Conservation (phyloP, 1,140 invertebrate genomes). For the Tribolium castaneum region DNA sequence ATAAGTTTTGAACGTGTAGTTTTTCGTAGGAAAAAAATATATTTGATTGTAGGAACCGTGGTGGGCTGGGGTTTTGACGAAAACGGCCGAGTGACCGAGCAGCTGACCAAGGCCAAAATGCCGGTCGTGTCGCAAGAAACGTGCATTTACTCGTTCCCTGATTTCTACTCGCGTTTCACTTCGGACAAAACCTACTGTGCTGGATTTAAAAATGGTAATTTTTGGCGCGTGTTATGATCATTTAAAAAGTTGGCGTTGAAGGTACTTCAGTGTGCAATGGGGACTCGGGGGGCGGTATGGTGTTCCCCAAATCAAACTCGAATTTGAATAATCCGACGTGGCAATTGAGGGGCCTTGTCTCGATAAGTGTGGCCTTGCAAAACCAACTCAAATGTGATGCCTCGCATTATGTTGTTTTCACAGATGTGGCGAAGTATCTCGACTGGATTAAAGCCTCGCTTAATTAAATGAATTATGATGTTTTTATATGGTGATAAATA, state of each 20-base stretch:
- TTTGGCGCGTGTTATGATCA: neutral
- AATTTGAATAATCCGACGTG: conserved; percentile 64
- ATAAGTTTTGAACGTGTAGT: no score
- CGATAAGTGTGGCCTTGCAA: conserved; percentile 66
- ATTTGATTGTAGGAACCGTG: conserved; percentile 59
- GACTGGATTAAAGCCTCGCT: conserved; percentile 65
- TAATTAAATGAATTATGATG: conserved; percentile 1
- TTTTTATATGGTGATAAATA: no score
- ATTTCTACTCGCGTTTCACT: conserved; percentile 66
- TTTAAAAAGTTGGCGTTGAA: conserved; percentile 49
- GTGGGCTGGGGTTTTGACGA: conserved; percentile 67
- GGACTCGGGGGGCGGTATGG: conserved; percentile 73
- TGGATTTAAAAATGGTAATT: conserved; percentile 64
- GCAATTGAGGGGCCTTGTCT: conserved; percentile 70
- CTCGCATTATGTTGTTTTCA: conserved; percentile 69
- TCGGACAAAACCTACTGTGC: conserved; percentile 66
- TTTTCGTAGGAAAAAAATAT: no score
- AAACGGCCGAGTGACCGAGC: conserved; percentile 63
- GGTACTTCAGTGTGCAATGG: conserved; percentile 72
- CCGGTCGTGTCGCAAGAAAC: conserved; percentile 65
- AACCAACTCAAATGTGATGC: conserved; percentile 67
- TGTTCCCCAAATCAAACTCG: conserved; percentile 64
- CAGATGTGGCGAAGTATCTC: conserved; percentile 70
- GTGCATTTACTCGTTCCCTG: conserved; percentile 65
- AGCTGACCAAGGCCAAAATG: conserved; percentile 65